Base-by-base conservation (phyloP, 2,113 vertebrate genomes). In the Syngnathus scovelli region DNA sequence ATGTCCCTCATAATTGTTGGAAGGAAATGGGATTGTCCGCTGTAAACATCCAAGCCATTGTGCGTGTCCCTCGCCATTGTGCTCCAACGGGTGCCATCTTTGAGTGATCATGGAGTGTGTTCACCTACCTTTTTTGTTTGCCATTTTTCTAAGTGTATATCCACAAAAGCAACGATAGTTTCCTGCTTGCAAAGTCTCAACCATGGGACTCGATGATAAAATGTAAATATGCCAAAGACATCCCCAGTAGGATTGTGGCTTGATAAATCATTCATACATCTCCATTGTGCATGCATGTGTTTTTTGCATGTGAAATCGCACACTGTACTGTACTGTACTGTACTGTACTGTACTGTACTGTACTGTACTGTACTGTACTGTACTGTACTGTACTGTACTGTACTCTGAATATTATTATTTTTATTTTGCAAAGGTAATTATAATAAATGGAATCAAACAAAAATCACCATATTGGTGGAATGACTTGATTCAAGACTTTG, bases 1-100 rank as follows among this genome's bases (percentile, higher is more conserved):
- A 95, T 94, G 94, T 93, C 92, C 91, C 91, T 93, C 93, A 95
- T 98, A 98, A 98, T 98, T 96, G 95, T 96, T 95, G 95, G 95
- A 98, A 97, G 95, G 95, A 98, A 99, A 93, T 94, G 89, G 91
- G 94, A 92, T 92, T 92, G 91, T 93, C 92, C 88, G 91, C 88
- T 93, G 90, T 97, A 97, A 98, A 97, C 95, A 95, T 87, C 82
- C 85, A 78, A 75, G 85, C 85, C 87, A 92, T 92, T 95, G 94
- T 94, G 91, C 87, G 90, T 89, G 89, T 77, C 55, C 77, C 74
- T 86, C 12, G 39, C 61, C 41, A 62, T 62, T 62, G 41, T 62
- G 21, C n/a, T 44, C 19, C 61, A 15, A 62, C 41, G 61, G 61
- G n/a, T 62, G 61, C 63, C 48, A 0, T 52, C 61, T 69, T 84